Evolutionary conservation across 2,888 invertebrate genomes (phyloP).

Genomic region (Pyrochroa serraticornis): DNA sequence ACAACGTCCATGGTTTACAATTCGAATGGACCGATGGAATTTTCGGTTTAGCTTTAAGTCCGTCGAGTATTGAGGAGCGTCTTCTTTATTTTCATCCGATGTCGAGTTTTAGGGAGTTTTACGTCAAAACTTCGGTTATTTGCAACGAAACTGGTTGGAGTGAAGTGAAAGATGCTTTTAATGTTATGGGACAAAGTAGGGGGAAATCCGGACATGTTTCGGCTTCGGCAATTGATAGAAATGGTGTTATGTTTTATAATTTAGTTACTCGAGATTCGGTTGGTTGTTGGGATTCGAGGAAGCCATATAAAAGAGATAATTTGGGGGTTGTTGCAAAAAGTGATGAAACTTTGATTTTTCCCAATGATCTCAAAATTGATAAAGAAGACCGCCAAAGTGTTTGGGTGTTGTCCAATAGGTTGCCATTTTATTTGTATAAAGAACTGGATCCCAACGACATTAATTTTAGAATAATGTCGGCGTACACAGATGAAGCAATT

Average conservation of each 20-base stretch:
- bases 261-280: constrained; percentile 76
- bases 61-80: constrained; percentile 63
- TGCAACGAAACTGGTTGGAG: constrained; percentile 64
- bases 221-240: constrained; percentile 72
- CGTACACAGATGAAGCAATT: constrained; percentile 68
- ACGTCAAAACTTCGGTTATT: constrained; percentile 70
- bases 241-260: constrained; percentile 80
- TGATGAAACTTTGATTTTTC: constrained; percentile 72
- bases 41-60: constrained; percentile 76
- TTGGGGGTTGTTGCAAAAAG: constrained; percentile 68
- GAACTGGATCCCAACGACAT: constrained; percentile 67
- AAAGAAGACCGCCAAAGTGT: constrained; percentile 70
- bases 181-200: constrained; percentile 58
- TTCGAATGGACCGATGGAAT: constrained; percentile 86
- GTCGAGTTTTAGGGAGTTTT: constrained; percentile 81
- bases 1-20: constrained; percentile 73
- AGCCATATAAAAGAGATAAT: constrained; percentile 69
- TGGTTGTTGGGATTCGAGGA: constrained; percentile 80
- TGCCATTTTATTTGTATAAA: constrained; percentile 75
- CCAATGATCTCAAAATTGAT: constrained; percentile 81
- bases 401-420: constrained; percentile 78
- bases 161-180: constrained; percentile 49
- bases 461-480: constrained; percentile 77
- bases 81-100: constrained; percentile 80
- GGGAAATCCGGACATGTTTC: constrained; percentile 73